Conservation (phyloP, 2,113 vertebrate species). For the Nanorana parkeri region DNA sequence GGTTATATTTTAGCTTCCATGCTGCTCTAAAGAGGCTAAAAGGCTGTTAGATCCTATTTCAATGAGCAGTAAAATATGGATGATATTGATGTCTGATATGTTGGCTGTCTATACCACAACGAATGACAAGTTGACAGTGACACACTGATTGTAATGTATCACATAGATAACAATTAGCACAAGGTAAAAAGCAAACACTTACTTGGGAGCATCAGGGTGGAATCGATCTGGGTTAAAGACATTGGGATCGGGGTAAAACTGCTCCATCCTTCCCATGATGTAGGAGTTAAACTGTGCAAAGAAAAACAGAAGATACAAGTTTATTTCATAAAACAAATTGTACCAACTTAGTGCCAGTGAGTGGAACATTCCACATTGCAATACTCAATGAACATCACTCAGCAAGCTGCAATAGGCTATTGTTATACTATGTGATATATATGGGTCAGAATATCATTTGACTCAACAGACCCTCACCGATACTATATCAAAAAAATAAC, state of each 20-base stretch:
- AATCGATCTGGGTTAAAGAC: conserved; percentile 91
- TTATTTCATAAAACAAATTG: no score
- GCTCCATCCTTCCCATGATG: conserved; percentile 79
- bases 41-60: not conserved
- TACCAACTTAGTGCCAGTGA: not conserved
- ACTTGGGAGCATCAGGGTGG: conserved; percentile 85
- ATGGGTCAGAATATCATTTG: no score
- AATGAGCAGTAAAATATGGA: not conserved
- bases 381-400: no score
- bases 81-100: no score
- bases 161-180: not conserved
- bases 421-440: no score
- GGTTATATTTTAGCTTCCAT: no score
- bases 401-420: no score
- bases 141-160: not conserved
- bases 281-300: conserved; percentile 81
- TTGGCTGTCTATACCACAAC: no score
- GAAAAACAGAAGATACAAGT: not conserved
- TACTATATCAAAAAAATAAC: no score
- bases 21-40: no score
- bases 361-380: not conserved
- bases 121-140: no score
- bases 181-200: conserved; percentile 62
- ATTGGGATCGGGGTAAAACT: conserved; percentile 85
- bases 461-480: no score